These are phyloP conservation scores for Drosophila diplacantha DNA, from an alignment of 2,888 invertebrate species.

Conservation along the genomic window DNA sequence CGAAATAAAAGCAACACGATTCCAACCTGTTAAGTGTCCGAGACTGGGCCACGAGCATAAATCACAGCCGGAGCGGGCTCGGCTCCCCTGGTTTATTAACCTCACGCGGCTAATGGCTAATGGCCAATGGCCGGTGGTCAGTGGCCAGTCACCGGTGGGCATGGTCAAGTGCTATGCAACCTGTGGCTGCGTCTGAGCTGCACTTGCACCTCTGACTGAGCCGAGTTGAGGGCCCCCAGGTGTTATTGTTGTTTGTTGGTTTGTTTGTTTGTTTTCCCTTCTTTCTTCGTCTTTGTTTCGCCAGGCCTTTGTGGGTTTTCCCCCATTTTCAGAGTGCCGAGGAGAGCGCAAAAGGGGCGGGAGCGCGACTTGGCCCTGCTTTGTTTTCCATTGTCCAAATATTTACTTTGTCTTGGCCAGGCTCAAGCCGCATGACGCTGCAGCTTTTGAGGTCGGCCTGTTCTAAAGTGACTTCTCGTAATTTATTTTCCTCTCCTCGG, in stretches of 20 bases:
- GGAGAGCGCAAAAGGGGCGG: slow-evolving; percentile 16
- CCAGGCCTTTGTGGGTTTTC: slow-evolving; percentile 41
- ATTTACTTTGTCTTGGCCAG: slow-evolving; percentile 53
- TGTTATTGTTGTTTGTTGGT: slow-evolving; percentile 33
- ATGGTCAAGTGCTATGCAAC: slow-evolving; percentile 53
- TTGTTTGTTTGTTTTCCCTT: slow-evolving; percentile 21
- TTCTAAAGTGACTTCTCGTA: slow-evolving; percentile 58
- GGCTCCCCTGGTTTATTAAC: slow-evolving; percentile 61
- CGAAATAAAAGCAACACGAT: slow-evolving; percentile 54
- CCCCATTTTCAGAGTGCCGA: slow-evolving; percentile 39
- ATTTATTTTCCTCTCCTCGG: slow-evolving; percentile 54
- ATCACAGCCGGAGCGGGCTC: slow-evolving; percentile 51
- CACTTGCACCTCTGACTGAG: slow-evolving; percentile 65
- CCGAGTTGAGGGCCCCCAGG: slow-evolving; percentile 27
- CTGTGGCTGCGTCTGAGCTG: slow-evolving; percentile 35
- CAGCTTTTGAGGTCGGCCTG: slow-evolving; percentile 52
- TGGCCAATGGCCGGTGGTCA: slow-evolving; percentile 4
- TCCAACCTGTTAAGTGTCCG: slow-evolving; percentile 62
- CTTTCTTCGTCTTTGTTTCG: too few relatives aligned
- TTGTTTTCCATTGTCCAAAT: slow-evolving; percentile 67
- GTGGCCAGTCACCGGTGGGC: slow-evolving; percentile 38
- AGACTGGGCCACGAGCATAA: slow-evolving; percentile 62
- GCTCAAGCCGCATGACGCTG: slow-evolving; percentile 60
- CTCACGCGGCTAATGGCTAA: slow-evolving; percentile 53
- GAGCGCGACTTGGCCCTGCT: slow-evolving; percentile 35